These are phyloP conservation scores for Coturnix japonica DNA, from an alignment of 2,113 vertebrate species.

Conservation along the genomic window DNA sequence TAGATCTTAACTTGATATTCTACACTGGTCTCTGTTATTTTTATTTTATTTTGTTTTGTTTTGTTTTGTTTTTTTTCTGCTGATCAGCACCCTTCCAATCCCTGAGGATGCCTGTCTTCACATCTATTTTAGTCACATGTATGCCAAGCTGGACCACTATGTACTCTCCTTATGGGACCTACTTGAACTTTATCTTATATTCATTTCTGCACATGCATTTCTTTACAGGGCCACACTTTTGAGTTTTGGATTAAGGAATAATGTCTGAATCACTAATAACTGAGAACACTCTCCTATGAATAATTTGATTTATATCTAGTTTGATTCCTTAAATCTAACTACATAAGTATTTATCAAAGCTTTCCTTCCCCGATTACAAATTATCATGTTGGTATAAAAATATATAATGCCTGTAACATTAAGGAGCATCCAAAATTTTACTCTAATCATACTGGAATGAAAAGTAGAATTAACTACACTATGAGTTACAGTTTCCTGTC, in stretches of 20 bases:
- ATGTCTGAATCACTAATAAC: background rate
- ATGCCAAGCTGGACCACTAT: background rate
- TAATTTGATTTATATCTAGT: background rate
- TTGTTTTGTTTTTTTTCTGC: background rate
- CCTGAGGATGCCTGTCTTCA: background rate
- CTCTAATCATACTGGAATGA: background rate
- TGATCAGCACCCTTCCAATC: background rate
- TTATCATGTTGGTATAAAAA: slow-evolving; percentile 6
- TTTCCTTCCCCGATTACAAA: slow-evolving; percentile 7
- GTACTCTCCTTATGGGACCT: background rate
- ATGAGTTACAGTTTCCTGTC: background rate
- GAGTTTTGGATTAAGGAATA: background rate
- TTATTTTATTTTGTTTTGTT: background rate
- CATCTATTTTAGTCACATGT: background rate
- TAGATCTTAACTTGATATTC: background rate
- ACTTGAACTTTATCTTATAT: background rate
- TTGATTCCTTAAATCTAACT: background rate
- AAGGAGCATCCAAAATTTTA: background rate
- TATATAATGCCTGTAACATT: slow-evolving; percentile 1
- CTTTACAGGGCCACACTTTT: background rate
- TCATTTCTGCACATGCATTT: background rate
- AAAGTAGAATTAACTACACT: background rate
- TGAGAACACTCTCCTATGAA: background rate
- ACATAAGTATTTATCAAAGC: background rate
- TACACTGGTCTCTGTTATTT: background rate